Evolutionary conservation across 2,113 vertebrate genomes (phyloP), one percentile per base, ranked within the genome.

Genomic region (Pelecanus crispus): DNA sequence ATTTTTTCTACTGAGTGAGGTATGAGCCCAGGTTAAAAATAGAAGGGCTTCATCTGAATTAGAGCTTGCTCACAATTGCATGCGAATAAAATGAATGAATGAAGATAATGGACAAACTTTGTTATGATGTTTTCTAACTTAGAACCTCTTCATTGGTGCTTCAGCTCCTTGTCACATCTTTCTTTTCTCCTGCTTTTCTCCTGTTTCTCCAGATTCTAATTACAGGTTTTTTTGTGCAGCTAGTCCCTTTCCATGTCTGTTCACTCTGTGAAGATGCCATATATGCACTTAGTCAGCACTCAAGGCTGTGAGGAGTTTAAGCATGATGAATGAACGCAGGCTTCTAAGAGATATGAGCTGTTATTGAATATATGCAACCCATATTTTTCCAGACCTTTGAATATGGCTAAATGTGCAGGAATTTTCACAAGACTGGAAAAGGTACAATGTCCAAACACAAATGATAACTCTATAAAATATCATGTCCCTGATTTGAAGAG

Each of bases 221-320:
- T 71, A 31, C 17, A 31, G 17, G 34, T 4, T 0, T 0, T 3
- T 16, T 22, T 66, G 34, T 7, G 1, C 13, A 81, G 13, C 34
- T 61, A 42, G 40, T 45, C 14, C 19, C 34, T 91, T 55, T 47
- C 7, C 29, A 71, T 15, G 7, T 17, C 14, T 88, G 4, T 28
- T 88, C 53, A 8, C 3, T 40, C 40, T 82, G 17, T 73, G 49
- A 42, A 68, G 83, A 86, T 70, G 34, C 11, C 25, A 2, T 56
- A 16, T 52, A 52, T 52, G 19, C 0, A 2, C 9, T 74, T 58
- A 71, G 36, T 68, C 74, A 88, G 47, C 44, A 58, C 47, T 89
- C 31, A 61, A 58, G 22, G 7, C 50, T 78, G 19, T 53, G 73
- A 74, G 21, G 15, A 59, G 16, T 80, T 86, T 24, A 49, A 15